Evolutionary conservation across 1,140 invertebrate genomes (phyloP).

Genomic region (Cotesia typhae): DNA sequence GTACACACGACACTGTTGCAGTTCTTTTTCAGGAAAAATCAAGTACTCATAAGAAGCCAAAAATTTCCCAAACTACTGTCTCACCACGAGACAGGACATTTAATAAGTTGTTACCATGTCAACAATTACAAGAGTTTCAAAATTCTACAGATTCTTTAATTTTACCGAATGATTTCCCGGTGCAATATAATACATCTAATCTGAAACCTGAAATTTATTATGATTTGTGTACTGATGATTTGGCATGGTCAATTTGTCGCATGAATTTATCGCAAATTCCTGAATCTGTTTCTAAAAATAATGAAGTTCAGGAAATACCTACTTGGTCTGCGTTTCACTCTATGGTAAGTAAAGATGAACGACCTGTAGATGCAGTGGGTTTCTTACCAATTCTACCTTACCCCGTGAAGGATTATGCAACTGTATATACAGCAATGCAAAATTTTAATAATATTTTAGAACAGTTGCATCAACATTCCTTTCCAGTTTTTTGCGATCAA

Average conservation of each 20-base stretch:
- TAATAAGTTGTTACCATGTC: conserved; percentile 10
- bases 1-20: conserved; percentile 10
- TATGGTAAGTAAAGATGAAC: conserved; percentile 15
- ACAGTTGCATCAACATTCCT: conserved; percentile 24
- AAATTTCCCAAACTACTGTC: conserved; percentile 20
- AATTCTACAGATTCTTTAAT: not conserved
- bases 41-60: conserved; percentile 1
- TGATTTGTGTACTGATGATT: not conserved
- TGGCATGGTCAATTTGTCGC: conserved; percentile 13
- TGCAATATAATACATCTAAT: conserved; percentile 2
- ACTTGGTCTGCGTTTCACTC: conserved; percentile 25
- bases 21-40: conserved; percentile 11
- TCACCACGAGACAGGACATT: not conserved
- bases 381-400: conserved; percentile 23
- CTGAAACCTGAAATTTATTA: not conserved
- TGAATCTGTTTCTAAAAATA: not conserved
- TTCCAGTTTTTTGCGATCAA: conserved; percentile 24
- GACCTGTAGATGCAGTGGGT: conserved; percentile 8
- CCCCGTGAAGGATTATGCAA: conserved; percentile 26
- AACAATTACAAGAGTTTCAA: conserved; percentile 11
- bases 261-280: conserved; percentile 21
- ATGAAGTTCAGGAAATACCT: conserved; percentile 8
- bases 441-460: conserved; percentile 22
- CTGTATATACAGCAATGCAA: conserved; percentile 25
- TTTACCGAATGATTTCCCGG: not conserved